Conservation (phyloP, 2,797 vertebrate genomes). For the Parauchenoglanis ngamensis region DNA sequence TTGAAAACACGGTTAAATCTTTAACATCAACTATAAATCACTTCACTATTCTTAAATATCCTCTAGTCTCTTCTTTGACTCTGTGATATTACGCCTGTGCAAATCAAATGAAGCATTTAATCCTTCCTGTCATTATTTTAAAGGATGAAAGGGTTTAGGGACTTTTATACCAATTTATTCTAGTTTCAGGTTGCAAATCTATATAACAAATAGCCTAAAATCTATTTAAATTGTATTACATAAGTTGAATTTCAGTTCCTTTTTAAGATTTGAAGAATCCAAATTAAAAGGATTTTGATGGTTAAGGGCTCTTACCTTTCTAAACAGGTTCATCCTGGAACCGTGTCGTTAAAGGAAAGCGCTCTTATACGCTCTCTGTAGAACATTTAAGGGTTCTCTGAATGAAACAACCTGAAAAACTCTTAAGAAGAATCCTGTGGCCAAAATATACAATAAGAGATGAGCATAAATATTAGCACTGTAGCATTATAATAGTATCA, state of each 20-base stretch:
- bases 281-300: background rate
- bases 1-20: constrained; percentile 47
- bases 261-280: background rate
- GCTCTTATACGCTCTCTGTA: background rate
- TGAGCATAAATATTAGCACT: background rate
- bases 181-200: background rate
- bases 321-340: background rate
- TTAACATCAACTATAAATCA: constrained; percentile 47
- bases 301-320: background rate
- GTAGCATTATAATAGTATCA: background rate
- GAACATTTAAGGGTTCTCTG: background rate
- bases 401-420: background rate
- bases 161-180: background rate
- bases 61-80: background rate
- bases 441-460: background rate
- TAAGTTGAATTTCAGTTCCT: background rate
- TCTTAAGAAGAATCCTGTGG: background rate
- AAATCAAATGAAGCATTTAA: background rate
- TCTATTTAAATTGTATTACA: background rate
- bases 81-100: background rate
- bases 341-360: background rate
- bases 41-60: constrained; percentile 30
- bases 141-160: background rate
- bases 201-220: background rate
- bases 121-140: background rate